Percentiles rank a stretch among this genome's conserved stretches.
phyloP scores from a whole-genome alignment of 2,888 invertebrate genomes.

The Spilosoma lubricipeda region DNA sequence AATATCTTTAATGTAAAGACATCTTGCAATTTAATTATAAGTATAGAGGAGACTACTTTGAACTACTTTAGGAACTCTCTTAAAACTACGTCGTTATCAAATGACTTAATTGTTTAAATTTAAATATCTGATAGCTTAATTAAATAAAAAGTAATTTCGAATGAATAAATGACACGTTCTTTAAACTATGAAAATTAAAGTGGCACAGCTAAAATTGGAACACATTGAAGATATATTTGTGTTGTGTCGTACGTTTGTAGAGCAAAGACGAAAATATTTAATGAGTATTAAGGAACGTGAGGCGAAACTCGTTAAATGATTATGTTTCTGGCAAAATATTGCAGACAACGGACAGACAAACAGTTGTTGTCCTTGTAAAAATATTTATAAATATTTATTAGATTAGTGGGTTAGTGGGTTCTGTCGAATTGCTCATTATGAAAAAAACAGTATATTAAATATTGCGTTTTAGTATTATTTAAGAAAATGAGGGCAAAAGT shows the following conservation, averaged over 20 bases:
- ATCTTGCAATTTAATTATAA: no score
- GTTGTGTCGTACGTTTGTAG: slow-evolving; percentile 14
- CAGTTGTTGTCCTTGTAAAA: neutral
- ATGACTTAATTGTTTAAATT: neutral
- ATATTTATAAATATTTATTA: neutral
- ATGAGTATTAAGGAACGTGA: neutral
- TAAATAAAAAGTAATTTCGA: neutral
- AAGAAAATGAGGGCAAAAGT: neutral
- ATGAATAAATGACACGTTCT: neutral
- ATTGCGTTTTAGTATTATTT: neutral
- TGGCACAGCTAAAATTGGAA: slow-evolving; percentile 44
- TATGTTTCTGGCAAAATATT: slow-evolving; percentile 9
- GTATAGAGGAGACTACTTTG: neutral
- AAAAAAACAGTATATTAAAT: neutral
- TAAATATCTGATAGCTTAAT: neutral
- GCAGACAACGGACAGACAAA: slow-evolving; percentile 2
- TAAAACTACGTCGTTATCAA: neutral
- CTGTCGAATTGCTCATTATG: neutral
- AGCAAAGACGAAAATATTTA: slow-evolving; percentile 16
- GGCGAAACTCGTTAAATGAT: slow-evolving; percentile 5
- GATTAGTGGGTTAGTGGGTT: neutral
- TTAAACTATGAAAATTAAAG: slow-evolving; percentile 28
- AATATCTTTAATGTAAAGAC: no score
- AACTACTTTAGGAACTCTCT: neutral
- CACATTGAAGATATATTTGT: slow-evolving; percentile 31